A percentile compares a stretch with the other conserved stretches of the same genome.
Evolutionary conservation across 2,888 invertebrate species (phyloP).

Genomic region (Orthonychiurus folsomi): DNA sequence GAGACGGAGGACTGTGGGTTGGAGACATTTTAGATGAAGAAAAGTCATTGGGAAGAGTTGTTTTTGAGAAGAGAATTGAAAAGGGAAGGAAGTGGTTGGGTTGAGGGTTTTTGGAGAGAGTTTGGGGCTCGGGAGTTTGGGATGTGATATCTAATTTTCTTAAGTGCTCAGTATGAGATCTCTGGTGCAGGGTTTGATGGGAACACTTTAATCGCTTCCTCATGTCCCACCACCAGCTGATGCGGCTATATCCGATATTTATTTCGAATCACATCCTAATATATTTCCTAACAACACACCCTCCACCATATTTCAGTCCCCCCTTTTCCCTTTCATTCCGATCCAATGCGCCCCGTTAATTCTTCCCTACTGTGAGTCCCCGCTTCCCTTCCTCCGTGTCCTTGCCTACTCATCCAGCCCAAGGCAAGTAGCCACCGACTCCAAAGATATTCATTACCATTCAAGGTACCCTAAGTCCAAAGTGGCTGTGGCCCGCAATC

Average conservation of each 20-base stretch:
- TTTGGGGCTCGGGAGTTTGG: conserved; percentile 2
- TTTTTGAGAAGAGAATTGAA: conserved; percentile 5
- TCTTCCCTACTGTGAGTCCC: too few species aligned
- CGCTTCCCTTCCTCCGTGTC: background rate
- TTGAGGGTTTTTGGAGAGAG: conserved; percentile 9
- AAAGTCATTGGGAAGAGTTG: background rate
- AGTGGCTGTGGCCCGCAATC: too few species aligned
- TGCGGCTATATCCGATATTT: conserved; percentile 29
- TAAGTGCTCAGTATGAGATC: conserved; percentile 41
- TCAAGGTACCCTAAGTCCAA: too few species aligned
- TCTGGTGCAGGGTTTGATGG: conserved; percentile 33
- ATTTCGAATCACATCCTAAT: conserved; percentile 32
- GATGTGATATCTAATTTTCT: conserved; percentile 41
- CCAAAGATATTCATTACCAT: too few species aligned
- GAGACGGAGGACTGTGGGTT: too few species aligned
- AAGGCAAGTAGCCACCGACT: too few species aligned
- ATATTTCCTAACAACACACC: conserved; percentile 21
- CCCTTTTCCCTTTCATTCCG: conserved; percentile 25
- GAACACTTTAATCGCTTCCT: conserved; percentile 36
- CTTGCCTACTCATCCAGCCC: too few species aligned
- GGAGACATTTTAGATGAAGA: background rate
- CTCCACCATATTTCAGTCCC: conserved; percentile 26
- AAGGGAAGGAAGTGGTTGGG: conserved; percentile 11
- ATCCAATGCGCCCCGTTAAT: conserved; percentile 22
- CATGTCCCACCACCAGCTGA: conserved; percentile 29